Conservation (phyloP, 1,140 invertebrate genomes). For the Apocrypta bakeri region DNA sequence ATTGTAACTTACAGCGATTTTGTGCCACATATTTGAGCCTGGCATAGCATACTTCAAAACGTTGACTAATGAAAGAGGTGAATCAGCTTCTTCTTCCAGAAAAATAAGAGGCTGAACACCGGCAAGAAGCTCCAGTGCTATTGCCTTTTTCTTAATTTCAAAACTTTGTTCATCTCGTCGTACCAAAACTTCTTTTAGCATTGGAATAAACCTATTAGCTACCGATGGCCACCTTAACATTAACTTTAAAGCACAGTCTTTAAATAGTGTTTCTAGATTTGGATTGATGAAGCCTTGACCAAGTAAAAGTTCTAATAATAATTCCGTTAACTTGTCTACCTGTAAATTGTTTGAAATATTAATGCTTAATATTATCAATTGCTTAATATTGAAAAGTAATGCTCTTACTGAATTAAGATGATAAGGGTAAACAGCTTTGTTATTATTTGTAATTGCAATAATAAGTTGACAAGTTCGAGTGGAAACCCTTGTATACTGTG, state of each 20-base stretch:
- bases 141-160: slow-evolving; percentile 63
- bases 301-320: slow-evolving; percentile 68
- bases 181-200: slow-evolving; percentile 65
- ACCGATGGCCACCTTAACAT: slow-evolving; percentile 72
- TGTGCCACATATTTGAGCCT: slow-evolving; percentile 68
- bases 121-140: slow-evolving; percentile 68
- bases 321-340: slow-evolving; percentile 71
- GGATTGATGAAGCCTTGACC: slow-evolving; percentile 70
- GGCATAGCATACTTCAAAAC: slow-evolving; percentile 61
- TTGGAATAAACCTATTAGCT: slow-evolving; percentile 69
- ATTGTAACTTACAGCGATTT: slow-evolving; percentile 64
- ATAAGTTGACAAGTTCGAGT: slow-evolving; percentile 72
- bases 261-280: slow-evolving; percentile 69
- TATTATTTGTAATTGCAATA: slow-evolving; percentile 70
- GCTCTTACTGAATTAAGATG: slow-evolving; percentile 67
- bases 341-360: slow-evolving; percentile 52
- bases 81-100: slow-evolving; percentile 62
- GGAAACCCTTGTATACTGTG: slow-evolving; percentile 70
- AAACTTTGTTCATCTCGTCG: slow-evolving; percentile 57
- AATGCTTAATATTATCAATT: background rate
- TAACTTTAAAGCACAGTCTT: slow-evolving; percentile 69
- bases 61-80: slow-evolving; percentile 63
- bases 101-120: slow-evolving; percentile 68
- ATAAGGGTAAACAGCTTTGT: slow-evolving; percentile 69
- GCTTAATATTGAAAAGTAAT: background rate